A percentile compares a stretch with the other conserved stretches of the same genome.
phyloP scores from a whole-genome alignment of 2,113 vertebrate genomes.

The Eulemur macaco region DNA sequence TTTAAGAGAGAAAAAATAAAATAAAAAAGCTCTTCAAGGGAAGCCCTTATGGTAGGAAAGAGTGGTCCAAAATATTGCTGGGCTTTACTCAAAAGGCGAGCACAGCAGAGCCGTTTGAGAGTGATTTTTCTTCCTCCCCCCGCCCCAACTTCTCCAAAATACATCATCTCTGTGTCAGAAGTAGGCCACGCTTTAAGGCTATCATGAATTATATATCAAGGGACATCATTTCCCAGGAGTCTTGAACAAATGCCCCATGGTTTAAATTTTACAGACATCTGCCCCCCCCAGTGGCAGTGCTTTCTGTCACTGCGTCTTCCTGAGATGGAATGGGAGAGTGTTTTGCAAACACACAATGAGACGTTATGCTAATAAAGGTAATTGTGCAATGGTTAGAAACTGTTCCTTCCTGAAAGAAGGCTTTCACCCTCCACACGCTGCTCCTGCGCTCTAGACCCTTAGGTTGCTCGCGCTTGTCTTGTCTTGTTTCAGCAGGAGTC shows the following conservation, averaged over 20 bases:
- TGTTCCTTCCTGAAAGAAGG: neutral
- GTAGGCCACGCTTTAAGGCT: conserved; percentile 66
- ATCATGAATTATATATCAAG: conserved; percentile 77
- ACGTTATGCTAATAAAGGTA: neutral
- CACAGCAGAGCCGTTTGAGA: conserved; percentile 2
- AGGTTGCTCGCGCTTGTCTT: neutral
- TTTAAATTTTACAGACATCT: conserved; percentile 63
- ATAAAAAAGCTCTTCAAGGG: conserved; percentile 48
- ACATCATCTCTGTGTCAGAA: conserved; percentile 69
- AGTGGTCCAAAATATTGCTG: conserved; percentile 47
- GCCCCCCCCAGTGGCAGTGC: neutral
- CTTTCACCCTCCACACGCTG: neutral
- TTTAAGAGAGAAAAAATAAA: conserved; percentile 43
- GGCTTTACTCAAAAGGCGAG: conserved; percentile 46
- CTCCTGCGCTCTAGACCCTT: neutral
- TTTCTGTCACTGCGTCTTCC: neutral
- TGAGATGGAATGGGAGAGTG: neutral
- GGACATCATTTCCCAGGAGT: conserved; percentile 64
- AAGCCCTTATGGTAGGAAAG: conserved; percentile 59
- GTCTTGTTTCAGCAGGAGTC: neutral
- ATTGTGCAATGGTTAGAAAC: neutral
- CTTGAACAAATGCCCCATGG: conserved; percentile 52
- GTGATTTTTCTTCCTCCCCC: neutral
- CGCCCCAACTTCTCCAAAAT: conserved; percentile 49
- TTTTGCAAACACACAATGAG: neutral